Percentiles rank a stretch among this genome's conserved stretches.
Evolutionary conservation across 1,140 invertebrate genomes (phyloP).

Genomic region (Rhagoletis zephyria): DNA sequence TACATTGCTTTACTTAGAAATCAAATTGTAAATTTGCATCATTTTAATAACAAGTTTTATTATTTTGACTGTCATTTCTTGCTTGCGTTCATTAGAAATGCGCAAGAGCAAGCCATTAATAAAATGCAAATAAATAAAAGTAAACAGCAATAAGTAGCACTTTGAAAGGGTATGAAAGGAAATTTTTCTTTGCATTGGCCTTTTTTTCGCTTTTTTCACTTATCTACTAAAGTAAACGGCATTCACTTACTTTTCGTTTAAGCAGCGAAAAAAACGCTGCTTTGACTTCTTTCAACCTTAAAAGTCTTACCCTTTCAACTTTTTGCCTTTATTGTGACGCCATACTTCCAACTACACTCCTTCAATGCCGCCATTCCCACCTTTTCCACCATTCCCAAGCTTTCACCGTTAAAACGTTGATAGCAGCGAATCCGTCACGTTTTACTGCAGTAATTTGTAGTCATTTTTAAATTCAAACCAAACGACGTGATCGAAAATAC

Average conservation of each 20-base stretch:
- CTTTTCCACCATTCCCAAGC: too few species aligned
- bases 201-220: neutral
- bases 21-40: neutral
- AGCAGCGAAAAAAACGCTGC: neutral
- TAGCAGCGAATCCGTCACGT: slow-evolving; percentile 34
- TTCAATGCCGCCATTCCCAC: neutral
- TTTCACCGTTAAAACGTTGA: neutral
- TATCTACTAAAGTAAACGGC: neutral
- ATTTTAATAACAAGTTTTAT: neutral
- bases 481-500: slow-evolving; percentile 41
- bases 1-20: neutral
- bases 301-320: neutral
- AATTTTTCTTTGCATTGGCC: neutral
- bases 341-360: neutral
- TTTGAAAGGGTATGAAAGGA: neutral
- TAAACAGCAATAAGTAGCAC: neutral
- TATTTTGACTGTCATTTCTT: neutral
- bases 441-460: slow-evolving; percentile 43
- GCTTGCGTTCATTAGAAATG: neutral
- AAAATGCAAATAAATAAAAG: slow-evolving; percentile 26
- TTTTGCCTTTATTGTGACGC: neutral
- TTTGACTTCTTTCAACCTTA: neutral
- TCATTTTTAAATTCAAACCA: slow-evolving; percentile 39
- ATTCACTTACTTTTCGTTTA: neutral
- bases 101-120: neutral